A percentile compares a stretch with the other conserved stretches of the same genome.
Conservation (phyloP, 2,888 invertebrate genomes). For the Bugula neritina region DNA sequence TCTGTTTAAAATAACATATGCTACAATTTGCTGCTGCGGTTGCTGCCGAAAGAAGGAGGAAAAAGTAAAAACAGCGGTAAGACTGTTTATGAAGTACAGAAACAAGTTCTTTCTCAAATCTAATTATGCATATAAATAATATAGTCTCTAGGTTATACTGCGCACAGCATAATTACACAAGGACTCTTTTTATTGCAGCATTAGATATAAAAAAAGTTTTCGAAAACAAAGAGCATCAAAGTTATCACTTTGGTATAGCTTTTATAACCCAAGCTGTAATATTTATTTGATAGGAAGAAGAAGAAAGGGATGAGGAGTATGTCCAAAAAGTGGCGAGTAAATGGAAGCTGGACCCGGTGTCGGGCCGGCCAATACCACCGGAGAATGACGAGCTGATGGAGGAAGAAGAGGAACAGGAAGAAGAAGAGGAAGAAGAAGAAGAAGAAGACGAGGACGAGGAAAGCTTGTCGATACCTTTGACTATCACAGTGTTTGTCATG, state of each 20-base stretch:
- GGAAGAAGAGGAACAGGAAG: slow-evolving; percentile 28
- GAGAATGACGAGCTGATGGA: slow-evolving; percentile 5
- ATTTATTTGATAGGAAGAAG: slow-evolving; percentile 17
- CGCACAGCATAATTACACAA: no score
- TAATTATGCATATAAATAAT: no score
- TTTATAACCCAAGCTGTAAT: no score
- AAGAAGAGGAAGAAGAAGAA: slow-evolving; percentile 28
- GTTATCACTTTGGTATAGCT: no score
- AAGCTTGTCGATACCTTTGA: slow-evolving; percentile 16
- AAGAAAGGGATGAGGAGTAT: slow-evolving; percentile 23
- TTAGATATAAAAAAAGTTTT: no score
- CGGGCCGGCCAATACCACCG: slow-evolving; percentile 12
- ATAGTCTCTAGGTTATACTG: no score
- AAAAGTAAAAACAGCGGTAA: slow-evolving; percentile 7
- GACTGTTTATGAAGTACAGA: neutral
- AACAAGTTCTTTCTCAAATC: no score
- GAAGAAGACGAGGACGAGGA: slow-evolving; percentile 21
- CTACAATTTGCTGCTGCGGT: slow-evolving; percentile 45
- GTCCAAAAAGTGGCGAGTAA: slow-evolving; percentile 10
- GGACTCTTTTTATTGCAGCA: no score
- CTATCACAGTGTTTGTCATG: slow-evolving; percentile 15
- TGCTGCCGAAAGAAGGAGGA: slow-evolving; percentile 39
- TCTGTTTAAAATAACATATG: slow-evolving; percentile 37
- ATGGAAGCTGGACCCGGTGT: slow-evolving; percentile 19
- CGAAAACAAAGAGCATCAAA: no score